Conservation (phyloP, 2,888 invertebrate genomes). For the Stenotaenia linearis region DNA sequence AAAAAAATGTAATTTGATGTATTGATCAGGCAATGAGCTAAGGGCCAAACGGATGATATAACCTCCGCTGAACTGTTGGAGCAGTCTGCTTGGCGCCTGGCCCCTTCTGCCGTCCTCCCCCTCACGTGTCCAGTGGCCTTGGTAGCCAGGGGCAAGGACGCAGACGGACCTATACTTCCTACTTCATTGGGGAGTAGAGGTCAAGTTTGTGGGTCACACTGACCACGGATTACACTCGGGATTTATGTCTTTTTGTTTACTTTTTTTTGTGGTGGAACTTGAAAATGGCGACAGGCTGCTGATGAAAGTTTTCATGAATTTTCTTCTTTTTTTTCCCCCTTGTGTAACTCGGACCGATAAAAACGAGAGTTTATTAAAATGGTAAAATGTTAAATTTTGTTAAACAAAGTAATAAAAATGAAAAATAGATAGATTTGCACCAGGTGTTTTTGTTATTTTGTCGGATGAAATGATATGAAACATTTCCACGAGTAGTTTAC, state of each 20-base stretch:
- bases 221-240: background rate
- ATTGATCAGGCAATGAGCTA: background rate
- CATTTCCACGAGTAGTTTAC: conserved; percentile 17
- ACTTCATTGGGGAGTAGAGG: conserved; percentile 19
- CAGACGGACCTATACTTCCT: conserved; percentile 5
- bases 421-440: background rate
- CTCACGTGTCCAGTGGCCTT: conserved; percentile 19
- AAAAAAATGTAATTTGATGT: background rate
- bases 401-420: background rate
- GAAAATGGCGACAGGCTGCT: background rate
- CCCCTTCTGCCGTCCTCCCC: conserved; percentile 18
- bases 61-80: background rate
- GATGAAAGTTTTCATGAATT: background rate
- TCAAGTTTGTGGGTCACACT: conserved; percentile 20
- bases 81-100: conserved; percentile 20
- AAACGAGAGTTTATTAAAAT: background rate
- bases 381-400: background rate
- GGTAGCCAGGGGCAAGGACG: conserved; percentile 17
- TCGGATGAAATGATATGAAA: conserved; percentile 16
- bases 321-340: too few relatives aligned
- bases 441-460: conserved; percentile 13
- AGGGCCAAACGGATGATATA: background rate
- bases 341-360: too few relatives aligned
- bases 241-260: background rate
- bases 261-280: background rate